Evolutionary conservation across 2,113 vertebrate species (phyloP).

Genomic region (Uria aalge): DNA sequence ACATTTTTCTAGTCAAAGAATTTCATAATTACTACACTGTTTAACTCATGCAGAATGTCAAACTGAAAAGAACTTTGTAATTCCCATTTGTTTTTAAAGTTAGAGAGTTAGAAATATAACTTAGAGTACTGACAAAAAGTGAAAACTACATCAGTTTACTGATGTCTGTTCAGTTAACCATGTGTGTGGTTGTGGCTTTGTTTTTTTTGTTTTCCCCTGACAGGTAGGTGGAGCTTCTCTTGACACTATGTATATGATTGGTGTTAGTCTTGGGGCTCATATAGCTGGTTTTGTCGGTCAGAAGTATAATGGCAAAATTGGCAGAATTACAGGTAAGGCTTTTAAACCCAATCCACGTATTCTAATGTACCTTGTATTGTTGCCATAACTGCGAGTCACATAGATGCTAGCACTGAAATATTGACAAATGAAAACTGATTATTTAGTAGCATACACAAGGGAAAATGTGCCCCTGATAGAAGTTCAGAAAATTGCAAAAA

Average conservation of each 20-base stretch:
- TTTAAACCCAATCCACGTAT: neutral
- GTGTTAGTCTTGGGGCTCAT: slow-evolving; percentile 95
- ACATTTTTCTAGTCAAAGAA: neutral
- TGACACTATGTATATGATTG: slow-evolving; percentile 84
- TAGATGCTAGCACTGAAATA: neutral
- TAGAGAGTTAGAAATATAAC: neutral
- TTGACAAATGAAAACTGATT: neutral
- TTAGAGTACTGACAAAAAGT: neutral
- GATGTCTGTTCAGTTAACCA: neutral
- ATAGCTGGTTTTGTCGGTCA: slow-evolving; percentile 91
- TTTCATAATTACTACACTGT: neutral
- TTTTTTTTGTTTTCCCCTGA: neutral
- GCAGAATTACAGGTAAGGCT: slow-evolving; percentile 92
- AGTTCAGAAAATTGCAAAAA: neutral
- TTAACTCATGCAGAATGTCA: neutral
- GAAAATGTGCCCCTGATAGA: neutral
- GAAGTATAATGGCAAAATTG: slow-evolving; percentile 85
- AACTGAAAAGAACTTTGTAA: neutral
- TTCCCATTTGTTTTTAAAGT: neutral
- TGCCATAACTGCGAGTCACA: neutral
- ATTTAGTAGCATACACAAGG: neutral
- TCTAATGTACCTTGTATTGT: neutral
- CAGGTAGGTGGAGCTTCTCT: slow-evolving; percentile 85
- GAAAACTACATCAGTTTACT: neutral
- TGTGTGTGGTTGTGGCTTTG: neutral